A percentile compares a stretch with the other conserved stretches of the same genome.
These are phyloP conservation scores for Bettongia penicillata DNA, from an alignment of 2,113 vertebrate species.

Conservation along the genomic window DNA sequence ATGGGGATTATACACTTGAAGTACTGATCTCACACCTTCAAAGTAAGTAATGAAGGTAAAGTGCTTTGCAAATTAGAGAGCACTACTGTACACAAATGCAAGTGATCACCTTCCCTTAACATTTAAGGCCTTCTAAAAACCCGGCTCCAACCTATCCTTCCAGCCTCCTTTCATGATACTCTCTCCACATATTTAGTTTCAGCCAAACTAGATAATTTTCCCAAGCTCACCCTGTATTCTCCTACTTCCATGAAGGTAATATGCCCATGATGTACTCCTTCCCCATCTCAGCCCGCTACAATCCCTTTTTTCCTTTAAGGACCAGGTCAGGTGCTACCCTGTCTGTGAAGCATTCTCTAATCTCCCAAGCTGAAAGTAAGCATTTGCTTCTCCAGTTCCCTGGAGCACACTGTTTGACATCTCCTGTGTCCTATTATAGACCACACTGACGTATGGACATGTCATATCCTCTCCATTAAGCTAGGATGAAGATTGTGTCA, in stretches of 20 bases:
- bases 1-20: background rate
- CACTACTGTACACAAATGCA: background rate
- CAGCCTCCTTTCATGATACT: background rate
- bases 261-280: background rate
- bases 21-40: background rate
- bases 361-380: background rate
- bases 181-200: background rate
- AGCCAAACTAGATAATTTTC: background rate
- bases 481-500: background rate
- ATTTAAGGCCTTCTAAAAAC: background rate
- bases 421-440: background rate
- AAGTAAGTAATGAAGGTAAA: background rate
- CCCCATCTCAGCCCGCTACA: too few relatives aligned
- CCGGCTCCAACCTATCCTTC: too few relatives aligned
- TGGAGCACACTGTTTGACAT: background rate
- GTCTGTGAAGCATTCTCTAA: too few relatives aligned
- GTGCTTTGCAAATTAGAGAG: background rate
- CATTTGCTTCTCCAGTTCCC: background rate
- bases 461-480: background rate
- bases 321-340: too few relatives aligned
- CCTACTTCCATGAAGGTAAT: background rate
- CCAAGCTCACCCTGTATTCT: too few relatives aligned
- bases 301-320: too few relatives aligned
- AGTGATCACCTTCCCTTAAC: background rate
- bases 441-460: background rate